Evolutionary conservation across 2,888 invertebrate species (phyloP).

Genomic region (Luffia ferchaultella): DNA sequence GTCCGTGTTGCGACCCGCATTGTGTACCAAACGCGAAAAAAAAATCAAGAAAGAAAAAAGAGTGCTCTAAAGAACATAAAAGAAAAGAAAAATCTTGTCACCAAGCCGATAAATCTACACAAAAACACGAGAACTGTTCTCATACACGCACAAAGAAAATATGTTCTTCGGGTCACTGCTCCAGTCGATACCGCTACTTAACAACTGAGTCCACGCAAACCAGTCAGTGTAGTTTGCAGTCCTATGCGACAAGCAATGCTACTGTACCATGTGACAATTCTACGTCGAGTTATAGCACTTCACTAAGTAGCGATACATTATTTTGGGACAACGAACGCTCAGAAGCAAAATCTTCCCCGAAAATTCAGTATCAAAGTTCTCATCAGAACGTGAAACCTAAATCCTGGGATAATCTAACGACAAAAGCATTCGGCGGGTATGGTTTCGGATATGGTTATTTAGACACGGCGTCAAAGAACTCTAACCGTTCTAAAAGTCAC

Average conservation of each 20-base stretch:
- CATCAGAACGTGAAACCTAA: conserved; percentile 75
- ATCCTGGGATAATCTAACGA: conserved; percentile 90
- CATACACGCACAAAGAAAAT: conserved; percentile 53
- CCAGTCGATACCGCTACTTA: conserved; percentile 66
- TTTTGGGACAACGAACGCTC: conserved; percentile 77
- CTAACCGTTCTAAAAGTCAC: conserved; percentile 49
- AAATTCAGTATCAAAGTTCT: conserved; percentile 54
- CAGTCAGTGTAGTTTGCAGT: conserved; percentile 83
- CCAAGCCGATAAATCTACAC: conserved; percentile 54
- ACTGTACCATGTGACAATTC: conserved; percentile 73
- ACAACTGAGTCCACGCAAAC: conserved; percentile 74
- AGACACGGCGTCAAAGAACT: conserved; percentile 65
- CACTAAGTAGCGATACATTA: conserved; percentile 85
- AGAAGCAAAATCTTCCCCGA: conserved; percentile 49
- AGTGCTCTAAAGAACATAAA: conserved; percentile 69
- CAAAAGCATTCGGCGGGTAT: conserved; percentile 86
- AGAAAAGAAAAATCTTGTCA: conserved; percentile 66
- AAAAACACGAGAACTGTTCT: conserved; percentile 49
- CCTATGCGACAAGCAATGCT: conserved; percentile 81
- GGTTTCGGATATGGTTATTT: conserved; percentile 88
- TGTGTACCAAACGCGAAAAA: conserved; percentile 76
- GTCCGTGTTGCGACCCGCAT: conserved; percentile 86
- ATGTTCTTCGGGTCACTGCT: conserved; percentile 43
- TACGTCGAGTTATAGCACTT: conserved; percentile 83
- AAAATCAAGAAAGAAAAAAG: conserved; percentile 61